A percentile compares a stretch with the other conserved stretches of the same genome.
phyloP scores from a whole-genome alignment of 2,797 vertebrate genomes.

The Phaenicophaeus curvirostris region DNA sequence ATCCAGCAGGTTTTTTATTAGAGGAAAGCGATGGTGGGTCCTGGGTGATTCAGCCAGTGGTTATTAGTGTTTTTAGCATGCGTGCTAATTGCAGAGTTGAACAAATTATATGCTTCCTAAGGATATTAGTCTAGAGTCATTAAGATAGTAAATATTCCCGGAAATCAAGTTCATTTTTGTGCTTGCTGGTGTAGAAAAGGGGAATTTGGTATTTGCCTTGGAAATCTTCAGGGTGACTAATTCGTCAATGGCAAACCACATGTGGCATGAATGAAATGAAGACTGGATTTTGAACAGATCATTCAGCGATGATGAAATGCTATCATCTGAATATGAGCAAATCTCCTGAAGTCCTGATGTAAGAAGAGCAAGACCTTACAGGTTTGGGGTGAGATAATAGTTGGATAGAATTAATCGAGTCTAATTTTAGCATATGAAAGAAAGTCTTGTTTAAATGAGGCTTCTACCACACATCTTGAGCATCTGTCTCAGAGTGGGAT shows the following conservation, averaged over 20 bases:
- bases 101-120: not conserved
- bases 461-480: not conserved
- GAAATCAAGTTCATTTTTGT: not conserved
- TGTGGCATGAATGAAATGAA: not conserved
- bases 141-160: not conserved
- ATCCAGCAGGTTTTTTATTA: not conserved
- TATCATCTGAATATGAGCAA: not conserved
- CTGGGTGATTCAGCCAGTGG: not conserved
- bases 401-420: not conserved
- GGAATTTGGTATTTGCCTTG: not conserved
- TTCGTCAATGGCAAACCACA: not conserved
- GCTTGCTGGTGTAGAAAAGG: not conserved
- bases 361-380: conserved; percentile 48
- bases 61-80: not conserved
- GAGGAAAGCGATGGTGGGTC: not conserved
- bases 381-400: conserved; percentile 31
- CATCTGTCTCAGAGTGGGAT: not conserved
- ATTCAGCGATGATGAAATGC: conserved; percentile 16
- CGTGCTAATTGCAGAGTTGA: not conserved
- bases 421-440: conserved; percentile 44
- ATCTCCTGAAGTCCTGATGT: not conserved
- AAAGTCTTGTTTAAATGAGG: conserved; percentile 17
- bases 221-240: not conserved
- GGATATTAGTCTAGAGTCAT: not conserved
- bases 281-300: not conserved